Percentiles rank a stretch among this genome's conserved stretches.
These are phyloP conservation scores for Andrena bucephala DNA, from an alignment of 2,888 invertebrate genomes.

Conservation along the genomic window DNA sequence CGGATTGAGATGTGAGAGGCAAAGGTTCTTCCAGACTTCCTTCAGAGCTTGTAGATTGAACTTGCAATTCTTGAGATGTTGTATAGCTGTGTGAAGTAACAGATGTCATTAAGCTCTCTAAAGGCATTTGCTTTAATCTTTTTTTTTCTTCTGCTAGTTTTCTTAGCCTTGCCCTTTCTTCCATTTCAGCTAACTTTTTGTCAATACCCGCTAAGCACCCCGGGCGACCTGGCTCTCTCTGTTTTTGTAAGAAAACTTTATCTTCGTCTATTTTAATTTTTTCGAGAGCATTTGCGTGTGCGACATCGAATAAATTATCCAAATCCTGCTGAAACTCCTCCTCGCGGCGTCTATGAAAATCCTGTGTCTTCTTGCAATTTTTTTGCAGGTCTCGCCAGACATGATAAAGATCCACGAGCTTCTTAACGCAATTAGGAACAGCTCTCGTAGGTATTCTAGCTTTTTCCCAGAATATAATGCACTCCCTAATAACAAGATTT, in stretches of 20 bases:
- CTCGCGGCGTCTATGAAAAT: slow-evolving; percentile 2
- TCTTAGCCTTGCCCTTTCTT: slow-evolving; percentile 3
- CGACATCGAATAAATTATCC: slow-evolving; percentile 6
- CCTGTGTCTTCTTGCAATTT: slow-evolving; percentile 5
- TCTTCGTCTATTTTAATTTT: slow-evolving; percentile 10
- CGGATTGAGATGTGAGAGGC: slow-evolving; percentile 8
- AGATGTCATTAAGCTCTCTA: slow-evolving; percentile 6
- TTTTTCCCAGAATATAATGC: slow-evolving; percentile 6
- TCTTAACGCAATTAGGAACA: slow-evolving; percentile 7
- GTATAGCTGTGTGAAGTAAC: slow-evolving; percentile 8
- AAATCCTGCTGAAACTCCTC: slow-evolving; percentile 2
- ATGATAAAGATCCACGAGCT: slow-evolving; percentile 7
- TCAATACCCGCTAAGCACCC: slow-evolving; percentile 1
- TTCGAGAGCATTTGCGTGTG: slow-evolving; percentile 4
- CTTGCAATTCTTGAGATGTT: slow-evolving; percentile 6
- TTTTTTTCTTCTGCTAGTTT: slow-evolving; percentile 4
- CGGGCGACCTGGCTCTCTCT: slow-evolving; percentile 4
- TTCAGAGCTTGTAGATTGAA: slow-evolving; percentile 8
- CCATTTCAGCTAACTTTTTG: background rate
- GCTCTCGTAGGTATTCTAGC: slow-evolving; percentile 6
- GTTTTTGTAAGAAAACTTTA: slow-evolving; percentile 8
- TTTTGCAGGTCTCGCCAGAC: slow-evolving; percentile 6
- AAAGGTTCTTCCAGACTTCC: slow-evolving; percentile 6
- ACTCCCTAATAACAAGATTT: slow-evolving; percentile 4
- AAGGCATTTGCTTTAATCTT: slow-evolving; percentile 5